Conservation (phyloP, 64 coral and sea anemone species). For the Stichodactyla helianthus region DNA sequence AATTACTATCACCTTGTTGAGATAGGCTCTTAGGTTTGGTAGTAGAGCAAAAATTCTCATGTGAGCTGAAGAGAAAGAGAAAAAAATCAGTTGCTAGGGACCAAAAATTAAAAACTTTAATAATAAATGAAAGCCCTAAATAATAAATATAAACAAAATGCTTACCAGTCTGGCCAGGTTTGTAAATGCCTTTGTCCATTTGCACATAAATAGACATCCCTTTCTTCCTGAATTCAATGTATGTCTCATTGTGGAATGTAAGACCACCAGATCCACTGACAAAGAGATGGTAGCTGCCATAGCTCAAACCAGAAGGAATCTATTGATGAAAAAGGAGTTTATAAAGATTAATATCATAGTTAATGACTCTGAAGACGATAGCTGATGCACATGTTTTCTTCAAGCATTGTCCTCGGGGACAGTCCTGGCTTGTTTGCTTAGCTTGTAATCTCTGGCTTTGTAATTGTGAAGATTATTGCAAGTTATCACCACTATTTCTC, state of each 20-base stretch:
- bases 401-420: no score
- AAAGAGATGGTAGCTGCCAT: conserved; percentile 23
- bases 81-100: neutral
- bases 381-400: no score
- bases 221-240: conserved; percentile 60
- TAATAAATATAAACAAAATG: neutral
- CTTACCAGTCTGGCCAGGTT: conserved; percentile 89
- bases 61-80: conserved; percentile 41
- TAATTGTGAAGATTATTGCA: no score
- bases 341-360: no score
- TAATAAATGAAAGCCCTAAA: no score
- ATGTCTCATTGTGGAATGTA: conserved; percentile 39
- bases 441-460: no score
- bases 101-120: no score
- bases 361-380: no score
- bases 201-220: conserved; percentile 86
- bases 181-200: conserved; percentile 94
- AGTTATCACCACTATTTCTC: no score
- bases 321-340: neutral
- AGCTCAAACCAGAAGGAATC: conserved; percentile 56
- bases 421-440: no score
- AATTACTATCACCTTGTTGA: conserved; percentile 41
- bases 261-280: conserved; percentile 78
- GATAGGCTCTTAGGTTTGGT: conserved; percentile 54
- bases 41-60: conserved; percentile 84